phyloP scores from a whole-genome alignment of 35 echinoderm and acorn worm species.

The Stichopus chloronotus region DNA sequence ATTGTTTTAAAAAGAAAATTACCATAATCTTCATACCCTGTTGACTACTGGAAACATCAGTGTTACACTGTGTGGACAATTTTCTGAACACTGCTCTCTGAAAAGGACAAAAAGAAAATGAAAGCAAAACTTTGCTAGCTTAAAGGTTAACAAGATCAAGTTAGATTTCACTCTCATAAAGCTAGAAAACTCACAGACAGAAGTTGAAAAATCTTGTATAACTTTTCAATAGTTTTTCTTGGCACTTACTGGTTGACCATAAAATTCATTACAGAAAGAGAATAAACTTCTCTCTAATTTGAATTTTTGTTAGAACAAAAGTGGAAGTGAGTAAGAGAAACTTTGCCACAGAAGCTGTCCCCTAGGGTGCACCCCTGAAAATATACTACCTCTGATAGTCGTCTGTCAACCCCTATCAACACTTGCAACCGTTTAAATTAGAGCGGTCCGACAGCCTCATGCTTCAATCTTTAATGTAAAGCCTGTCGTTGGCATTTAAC shows the following conservation, averaged over 20 bases:
- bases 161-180: too few relatives aligned
- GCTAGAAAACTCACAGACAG: not conserved
- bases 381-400: not conserved
- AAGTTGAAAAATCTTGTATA: not conserved
- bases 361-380: slow-evolving; percentile 6
- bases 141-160: too few relatives aligned
- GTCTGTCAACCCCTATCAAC: slow-evolving; percentile 6
- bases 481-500: not conserved
- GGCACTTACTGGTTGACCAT: not conserved
- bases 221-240: not conserved
- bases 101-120: too few relatives aligned
- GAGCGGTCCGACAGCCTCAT: not conserved
- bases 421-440: slow-evolving; percentile 11
- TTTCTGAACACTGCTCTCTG: too few relatives aligned
- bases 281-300: not conserved
- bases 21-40: too few relatives aligned
- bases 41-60: too few relatives aligned
- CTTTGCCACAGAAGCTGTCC: not conserved
- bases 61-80: too few relatives aligned
- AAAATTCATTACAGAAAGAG: not conserved
- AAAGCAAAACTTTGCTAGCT: too few relatives aligned
- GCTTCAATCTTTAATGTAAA: not conserved
- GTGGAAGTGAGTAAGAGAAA: not conserved
- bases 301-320: not conserved
- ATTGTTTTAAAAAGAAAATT: too few relatives aligned